Percentiles rank a stretch among this genome's conserved stretches.
phyloP scores from a whole-genome alignment of 2,888 invertebrate genomes.

The Diarsia brunnea region DNA sequence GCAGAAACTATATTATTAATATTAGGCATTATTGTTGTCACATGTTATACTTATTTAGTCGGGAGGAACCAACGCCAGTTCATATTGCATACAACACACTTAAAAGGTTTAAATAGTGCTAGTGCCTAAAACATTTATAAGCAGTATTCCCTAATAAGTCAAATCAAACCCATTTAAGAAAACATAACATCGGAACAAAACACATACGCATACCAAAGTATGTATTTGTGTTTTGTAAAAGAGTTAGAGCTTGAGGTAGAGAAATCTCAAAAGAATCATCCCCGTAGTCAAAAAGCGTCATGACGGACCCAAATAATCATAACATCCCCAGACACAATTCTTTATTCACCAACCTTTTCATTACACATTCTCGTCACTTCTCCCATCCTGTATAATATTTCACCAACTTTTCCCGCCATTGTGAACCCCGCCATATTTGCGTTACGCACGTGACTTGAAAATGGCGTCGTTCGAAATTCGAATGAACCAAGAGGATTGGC shows the following conservation, averaged over 20 bases:
- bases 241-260: too few relatives aligned
- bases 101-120: background rate
- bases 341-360: conserved; percentile 8
- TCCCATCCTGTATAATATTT: conserved; percentile 70
- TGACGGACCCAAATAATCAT: conserved; percentile 8
- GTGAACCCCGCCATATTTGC: conserved; percentile 77
- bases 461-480: conserved; percentile 85
- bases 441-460: conserved; percentile 84
- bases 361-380: conserved; percentile 34
- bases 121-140: background rate
- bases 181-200: too few relatives aligned
- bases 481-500: conserved; percentile 88
- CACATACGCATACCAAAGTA: too few relatives aligned
- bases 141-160: background rate
- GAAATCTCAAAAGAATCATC: background rate
- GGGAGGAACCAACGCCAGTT: background rate
- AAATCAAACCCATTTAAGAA: too few relatives aligned
- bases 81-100: background rate
- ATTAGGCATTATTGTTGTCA: background rate
- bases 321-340: conserved; percentile 28
- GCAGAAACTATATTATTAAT: background rate
- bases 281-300: background rate
- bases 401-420: conserved; percentile 60
- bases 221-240: too few relatives aligned
- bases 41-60: background rate